Conservation (phyloP, 1,140 invertebrate genomes). For the Cydia pomonella region DNA sequence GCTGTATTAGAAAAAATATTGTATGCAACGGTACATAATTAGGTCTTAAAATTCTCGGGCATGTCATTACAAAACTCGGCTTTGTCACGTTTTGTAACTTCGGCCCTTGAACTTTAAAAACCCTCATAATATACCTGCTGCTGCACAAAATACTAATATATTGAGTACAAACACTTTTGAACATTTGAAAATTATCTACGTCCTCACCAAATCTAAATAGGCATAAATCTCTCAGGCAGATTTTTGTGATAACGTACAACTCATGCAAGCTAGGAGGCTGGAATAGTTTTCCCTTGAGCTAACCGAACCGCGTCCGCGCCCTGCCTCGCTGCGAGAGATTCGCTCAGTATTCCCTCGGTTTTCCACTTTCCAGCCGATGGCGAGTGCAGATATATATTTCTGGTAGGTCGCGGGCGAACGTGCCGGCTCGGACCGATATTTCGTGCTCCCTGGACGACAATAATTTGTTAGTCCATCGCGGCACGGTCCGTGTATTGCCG, state of each 20-base stretch:
- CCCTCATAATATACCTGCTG: too few species aligned
- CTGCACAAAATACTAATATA: too few species aligned
- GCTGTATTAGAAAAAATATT: too few species aligned
- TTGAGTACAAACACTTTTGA: not conserved
- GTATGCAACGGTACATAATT: too few species aligned
- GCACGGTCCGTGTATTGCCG: slow-evolving; percentile 46
- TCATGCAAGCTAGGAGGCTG: not conserved
- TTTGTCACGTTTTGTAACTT: too few species aligned
- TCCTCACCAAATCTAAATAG: not conserved
- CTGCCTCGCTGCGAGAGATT: not conserved
- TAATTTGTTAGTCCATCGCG: slow-evolving; percentile 70
- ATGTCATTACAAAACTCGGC: too few species aligned
- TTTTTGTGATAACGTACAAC: not conserved
- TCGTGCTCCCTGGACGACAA: slow-evolving; percentile 65
- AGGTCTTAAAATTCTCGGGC: too few species aligned
- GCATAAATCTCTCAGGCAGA: not conserved
- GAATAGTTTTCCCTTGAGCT: slow-evolving; percentile 10
- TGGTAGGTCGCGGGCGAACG: slow-evolving; percentile 45
- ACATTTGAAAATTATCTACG: not conserved
- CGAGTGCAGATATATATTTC: slow-evolving; percentile 51
- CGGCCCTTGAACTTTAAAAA: too few species aligned
- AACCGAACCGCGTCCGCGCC: not conserved
- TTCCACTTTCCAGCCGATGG: slow-evolving; percentile 28
- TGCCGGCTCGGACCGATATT: slow-evolving; percentile 58
- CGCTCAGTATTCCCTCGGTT: slow-evolving; percentile 28